A percentile compares a stretch with the other conserved stretches of the same genome.
Evolutionary conservation across 2,888 invertebrate genomes (phyloP).

Genomic region (Yponomeuta plumbellus): DNA sequence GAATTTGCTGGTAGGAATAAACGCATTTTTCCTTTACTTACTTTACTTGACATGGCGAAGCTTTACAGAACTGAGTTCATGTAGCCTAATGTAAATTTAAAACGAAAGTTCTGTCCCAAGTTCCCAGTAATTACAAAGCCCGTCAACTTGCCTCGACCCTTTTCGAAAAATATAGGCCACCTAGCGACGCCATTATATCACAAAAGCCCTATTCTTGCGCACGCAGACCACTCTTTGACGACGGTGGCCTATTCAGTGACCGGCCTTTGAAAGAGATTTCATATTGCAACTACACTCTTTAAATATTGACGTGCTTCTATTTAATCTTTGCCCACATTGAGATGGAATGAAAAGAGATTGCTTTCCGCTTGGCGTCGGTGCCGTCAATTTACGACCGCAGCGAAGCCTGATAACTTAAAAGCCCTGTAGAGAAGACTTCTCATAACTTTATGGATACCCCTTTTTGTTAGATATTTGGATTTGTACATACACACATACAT

Average conservation of each 20-base stretch:
- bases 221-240: not conserved
- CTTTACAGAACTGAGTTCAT: too few relatives aligned
- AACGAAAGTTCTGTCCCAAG: too few relatives aligned
- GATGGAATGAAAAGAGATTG: not conserved
- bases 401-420: too few relatives aligned
- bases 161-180: not conserved
- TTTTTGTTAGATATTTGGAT: too few relatives aligned
- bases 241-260: not conserved
- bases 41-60: too few relatives aligned
- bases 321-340: not conserved
- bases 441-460: too few relatives aligned
- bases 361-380: not conserved
- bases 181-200: not conserved
- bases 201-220: not conserved
- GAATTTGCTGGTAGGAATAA: too few relatives aligned
- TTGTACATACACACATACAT: too few relatives aligned
- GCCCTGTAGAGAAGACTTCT: too few relatives aligned
- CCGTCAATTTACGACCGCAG: not conserved
- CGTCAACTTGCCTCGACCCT: not conserved
- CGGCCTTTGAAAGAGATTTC: conserved; percentile 2
- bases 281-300: conserved; percentile 1
- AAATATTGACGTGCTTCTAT: not conserved
- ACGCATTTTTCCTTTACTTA: too few relatives aligned
- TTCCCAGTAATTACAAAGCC: not conserved
- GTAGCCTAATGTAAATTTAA: too few relatives aligned